Conservation (phyloP, 1,140 invertebrate species). For the Eumeta japonica region DNA sequence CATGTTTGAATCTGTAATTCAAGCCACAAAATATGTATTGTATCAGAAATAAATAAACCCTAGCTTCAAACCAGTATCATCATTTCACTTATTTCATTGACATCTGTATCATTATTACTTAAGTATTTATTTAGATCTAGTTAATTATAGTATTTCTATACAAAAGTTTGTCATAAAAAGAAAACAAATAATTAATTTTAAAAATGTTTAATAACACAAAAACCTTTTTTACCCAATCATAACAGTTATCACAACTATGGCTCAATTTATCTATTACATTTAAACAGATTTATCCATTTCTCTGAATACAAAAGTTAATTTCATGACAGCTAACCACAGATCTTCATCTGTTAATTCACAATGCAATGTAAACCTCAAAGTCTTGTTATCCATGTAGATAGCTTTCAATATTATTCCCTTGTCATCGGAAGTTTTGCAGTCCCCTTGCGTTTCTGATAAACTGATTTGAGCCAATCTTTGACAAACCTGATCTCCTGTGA, state of each 20-base stretch:
- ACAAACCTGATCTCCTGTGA: constrained; percentile 21
- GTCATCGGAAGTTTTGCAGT: constrained; percentile 42
- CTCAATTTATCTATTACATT: not conserved
- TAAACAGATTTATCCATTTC: constrained; percentile 34
- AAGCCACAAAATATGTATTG: no score
- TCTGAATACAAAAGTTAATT: constrained; percentile 43
- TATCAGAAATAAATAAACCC: no score
- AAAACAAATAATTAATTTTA: no score
- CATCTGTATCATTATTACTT: no score
- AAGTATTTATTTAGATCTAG: no score
- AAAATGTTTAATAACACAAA: no score
- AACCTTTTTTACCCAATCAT: no score
- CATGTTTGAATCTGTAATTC: no score
- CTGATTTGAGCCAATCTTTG: constrained; percentile 33
- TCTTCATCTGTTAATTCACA: constrained; percentile 33
- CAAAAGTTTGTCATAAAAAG: no score
- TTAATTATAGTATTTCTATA: no score
- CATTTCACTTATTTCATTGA: not conserved
- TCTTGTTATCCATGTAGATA: constrained; percentile 26
- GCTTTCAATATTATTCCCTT: constrained; percentile 44
- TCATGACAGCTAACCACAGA: constrained; percentile 47
- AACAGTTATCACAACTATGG: not conserved
- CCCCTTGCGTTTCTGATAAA: constrained; percentile 37
- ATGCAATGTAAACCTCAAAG: constrained; percentile 32
- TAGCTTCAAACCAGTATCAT: no score